Evolutionary conservation across 2,888 invertebrate genomes (phyloP), one percentile per base, ranked within the genome.

Genomic region (Acleris holmiana): DNA sequence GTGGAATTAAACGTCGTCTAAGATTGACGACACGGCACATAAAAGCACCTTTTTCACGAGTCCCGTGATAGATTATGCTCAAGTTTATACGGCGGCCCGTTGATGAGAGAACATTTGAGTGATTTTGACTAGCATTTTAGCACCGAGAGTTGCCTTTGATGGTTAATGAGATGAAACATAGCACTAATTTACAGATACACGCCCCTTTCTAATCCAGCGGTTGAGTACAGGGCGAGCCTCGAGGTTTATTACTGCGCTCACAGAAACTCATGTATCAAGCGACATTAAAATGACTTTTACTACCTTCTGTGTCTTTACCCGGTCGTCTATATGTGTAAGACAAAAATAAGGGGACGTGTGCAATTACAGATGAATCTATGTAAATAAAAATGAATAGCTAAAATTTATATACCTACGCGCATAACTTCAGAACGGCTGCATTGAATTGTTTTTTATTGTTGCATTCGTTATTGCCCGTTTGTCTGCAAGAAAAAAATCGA

Each of bases 1-100:
- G 58, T 64, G 64, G 64, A 58, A 64, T 63, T 63, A 63, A 63
- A 63, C 63, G 63, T 63, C 63, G 63, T 13, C 57, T 53, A 63
- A 63, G 63, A 63, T 63, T 63, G 63, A 63, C 63, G 63, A 63
- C 63, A 58, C 57, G 57, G 63, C 63, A 63, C 57, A 63, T 63
- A 63, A 63, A 63, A 63, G 63, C 63, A 63, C 63, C 63, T 63
- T 64, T 64, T 64, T 64, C 64, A 64, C 58, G 53, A 54, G 58
- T 47, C 51, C 51, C 55, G 58, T 64, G 58, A 64, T 64, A 64
- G 64, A 64, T 64, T 64, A 64, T 59, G 58, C 58, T 48, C 53
- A 25, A 64, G 64, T 64, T 64, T 64, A 59, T 64, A 59, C 58
- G 58, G 58, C 64, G 53, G 7, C 48, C 48, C 64, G 58, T 59